Base-by-base conservation (phyloP, 2,888 invertebrate species). In the Isoperla grammatica region DNA sequence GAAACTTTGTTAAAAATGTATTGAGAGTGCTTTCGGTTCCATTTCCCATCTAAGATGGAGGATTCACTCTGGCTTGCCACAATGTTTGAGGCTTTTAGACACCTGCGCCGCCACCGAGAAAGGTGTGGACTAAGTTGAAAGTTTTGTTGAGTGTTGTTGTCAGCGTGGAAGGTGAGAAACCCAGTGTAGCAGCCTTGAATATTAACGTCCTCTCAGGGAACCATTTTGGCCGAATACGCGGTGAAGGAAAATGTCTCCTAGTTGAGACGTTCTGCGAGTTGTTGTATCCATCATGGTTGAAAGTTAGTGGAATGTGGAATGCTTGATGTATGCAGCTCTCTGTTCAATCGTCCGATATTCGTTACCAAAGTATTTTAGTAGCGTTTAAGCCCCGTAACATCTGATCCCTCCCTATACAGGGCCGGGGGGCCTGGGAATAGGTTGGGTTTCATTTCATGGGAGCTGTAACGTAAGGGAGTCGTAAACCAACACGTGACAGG, bases 401-500 rank as follows among this genome's bases (percentile, higher is more conserved):
- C 53, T 53, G 53, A 53, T 53, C 53, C 53, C 53, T 53, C 53
- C 53, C 53, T 9, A 39, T 19, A 19, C 20, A 22, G 29, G 29
- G 29, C 29, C 22, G 15, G 13, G 13, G 19, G 17, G 39, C 8
- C 53, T 13, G 50, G 50, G 50, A 50, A 50, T 50, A 50, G 50
- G 50, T 13, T 19, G 39, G 39, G 53, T 53, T 53, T 53, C 53
- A 53, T 53, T 53, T 37, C 53, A 20, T 17, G 53, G 53, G 37
- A 50, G 19, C 35, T 35, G 50, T 29, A 50, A 50, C 50, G 29
- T 50, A 6, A 13, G 50, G 50, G 50, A 39, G 53, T 53, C 53
- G 53, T 53, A 53, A 53, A 53, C 53, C 53, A 53, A 37, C 53
- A 53, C 49, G 53, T 53, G 39, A 15, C 19, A 19, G 13, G 48